Conservation (phyloP, 1,140 invertebrate genomes). For the Caenorhabditis elegans region DNA sequence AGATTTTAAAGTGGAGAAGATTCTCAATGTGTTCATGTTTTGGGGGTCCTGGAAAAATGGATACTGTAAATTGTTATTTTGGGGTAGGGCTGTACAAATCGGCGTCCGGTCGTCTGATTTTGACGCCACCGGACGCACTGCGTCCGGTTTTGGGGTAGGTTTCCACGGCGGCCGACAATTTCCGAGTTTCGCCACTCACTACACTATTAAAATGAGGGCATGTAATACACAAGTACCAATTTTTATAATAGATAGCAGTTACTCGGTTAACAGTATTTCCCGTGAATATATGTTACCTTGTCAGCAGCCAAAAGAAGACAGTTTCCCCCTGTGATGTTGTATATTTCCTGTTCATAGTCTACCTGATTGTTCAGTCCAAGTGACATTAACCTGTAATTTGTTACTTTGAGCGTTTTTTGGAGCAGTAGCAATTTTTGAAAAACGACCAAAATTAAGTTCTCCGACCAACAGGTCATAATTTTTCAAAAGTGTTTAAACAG, state of each 20-base stretch:
- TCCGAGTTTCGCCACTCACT: too few species aligned
- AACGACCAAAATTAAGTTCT: too few species aligned
- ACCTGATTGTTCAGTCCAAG: neutral
- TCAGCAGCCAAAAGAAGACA: neutral
- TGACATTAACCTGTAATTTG: neutral
- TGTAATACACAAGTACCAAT: neutral
- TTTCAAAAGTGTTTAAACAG: too few species aligned
- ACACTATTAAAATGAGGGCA: too few species aligned
- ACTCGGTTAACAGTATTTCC: neutral
- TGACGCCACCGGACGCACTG: too few species aligned
- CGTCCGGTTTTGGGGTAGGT: too few species aligned
- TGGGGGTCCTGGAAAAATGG: neutral
- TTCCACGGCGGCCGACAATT: too few species aligned
- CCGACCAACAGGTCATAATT: too few species aligned
- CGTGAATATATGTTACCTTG: neutral
- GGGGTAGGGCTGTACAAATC: neutral
- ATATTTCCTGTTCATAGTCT: neutral
- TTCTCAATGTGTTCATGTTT: neutral
- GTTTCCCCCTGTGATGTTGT: neutral
- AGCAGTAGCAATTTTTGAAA: too few species aligned
- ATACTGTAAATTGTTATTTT: neutral
- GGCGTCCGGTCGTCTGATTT: too few species aligned
- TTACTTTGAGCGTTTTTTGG: too few species aligned
- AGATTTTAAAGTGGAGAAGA: neutral
- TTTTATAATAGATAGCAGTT: neutral